These are phyloP conservation scores for Palythoa caribaeorum DNA, from an alignment of 92 coral and sea anemone species.

Conservation along the genomic window DNA sequence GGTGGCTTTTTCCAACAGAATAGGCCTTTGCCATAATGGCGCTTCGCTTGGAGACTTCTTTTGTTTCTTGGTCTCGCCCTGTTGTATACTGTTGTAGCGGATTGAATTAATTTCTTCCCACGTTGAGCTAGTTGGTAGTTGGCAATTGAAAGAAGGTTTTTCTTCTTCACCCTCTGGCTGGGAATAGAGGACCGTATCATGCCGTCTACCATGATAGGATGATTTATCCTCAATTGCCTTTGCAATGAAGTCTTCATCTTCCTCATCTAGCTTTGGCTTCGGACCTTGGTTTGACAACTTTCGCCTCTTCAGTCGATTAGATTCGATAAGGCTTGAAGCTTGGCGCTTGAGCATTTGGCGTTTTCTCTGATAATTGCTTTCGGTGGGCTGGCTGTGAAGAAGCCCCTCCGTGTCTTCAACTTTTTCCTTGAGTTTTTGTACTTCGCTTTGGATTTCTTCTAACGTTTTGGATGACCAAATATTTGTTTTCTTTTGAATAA, in stretches of 20 bases:
- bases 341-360: slow-evolving; percentile 55
- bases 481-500: slow-evolving; percentile 17
- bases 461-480: slow-evolving; percentile 33
- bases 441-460: slow-evolving; percentile 35
- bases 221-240: slow-evolving; percentile 5
- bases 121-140: too few relatives aligned
- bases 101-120: too few relatives aligned
- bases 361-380: slow-evolving; percentile 32
- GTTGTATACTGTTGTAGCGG: too few relatives aligned
- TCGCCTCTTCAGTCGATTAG: slow-evolving; percentile 39
- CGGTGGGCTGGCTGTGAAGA: slow-evolving; percentile 32
- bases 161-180: too few relatives aligned
- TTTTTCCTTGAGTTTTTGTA: slow-evolving; percentile 38
- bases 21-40: neutral
- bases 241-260: neutral
- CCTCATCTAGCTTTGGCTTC: slow-evolving; percentile 11
- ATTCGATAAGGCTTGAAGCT: slow-evolving; percentile 42
- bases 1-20: neutral
- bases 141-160: too few relatives aligned
- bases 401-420: slow-evolving; percentile 31
- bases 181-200: too few relatives aligned
- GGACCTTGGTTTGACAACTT: slow-evolving; percentile 51
- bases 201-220: too few relatives aligned
- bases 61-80: too few relatives aligned
- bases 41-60: too few relatives aligned